Evolutionary conservation across 2,888 invertebrate genomes (phyloP), one percentile per base, ranked within the genome.

Genomic region (Apamea sordens): DNA sequence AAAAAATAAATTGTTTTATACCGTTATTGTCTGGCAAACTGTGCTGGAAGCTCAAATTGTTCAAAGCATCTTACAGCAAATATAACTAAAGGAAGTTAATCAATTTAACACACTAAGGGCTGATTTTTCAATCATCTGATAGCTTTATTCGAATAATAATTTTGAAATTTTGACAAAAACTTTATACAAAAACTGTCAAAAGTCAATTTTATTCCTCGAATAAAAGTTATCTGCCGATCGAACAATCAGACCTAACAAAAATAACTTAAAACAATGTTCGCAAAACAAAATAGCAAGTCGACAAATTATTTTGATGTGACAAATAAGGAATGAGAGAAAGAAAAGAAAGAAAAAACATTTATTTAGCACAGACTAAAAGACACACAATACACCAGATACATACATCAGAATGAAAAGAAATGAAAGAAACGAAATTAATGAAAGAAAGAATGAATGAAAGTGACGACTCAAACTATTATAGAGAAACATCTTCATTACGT

Each of bases 401-500:
- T n/a, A n/a, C n/a, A n/a, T n/a, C n/a, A n/a, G n/a, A n/a, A n/a
- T n/a, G n/a, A n/a, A n/a, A n/a, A n/a, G n/a, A n/a, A n/a, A n/a
- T n/a, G n/a, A n/a, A n/a, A n/a, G n/a, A n/a, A n/a, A n/a, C n/a
- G n/a, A n/a, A n/a, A n/a, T n/a, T n/a, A n/a, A n/a, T n/a, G n/a
- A n/a, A n/a, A n/a, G n/a, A n/a, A n/a, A n/a, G n/a, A n/a, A n/a
- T n/a, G n/a, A n/a, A n/a, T 61, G 47, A 67, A 73, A 77, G 44
- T 68, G 71, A 77, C 65, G 32, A 59, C 69, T 73, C 61, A 64
- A 50, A 50, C 32, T 73, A 70, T 76, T 65, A 63, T 68, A 44
- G 1, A 67, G 59, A 61, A 69, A 73, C 77, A 76, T 63, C 80
- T 84, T 59, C 59, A 83, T 82, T 78, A 85, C 79, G 76, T 85